Evolutionary conservation across 2,797 vertebrate genomes (phyloP).

Genomic region (Onychomys leucogaster): DNA sequence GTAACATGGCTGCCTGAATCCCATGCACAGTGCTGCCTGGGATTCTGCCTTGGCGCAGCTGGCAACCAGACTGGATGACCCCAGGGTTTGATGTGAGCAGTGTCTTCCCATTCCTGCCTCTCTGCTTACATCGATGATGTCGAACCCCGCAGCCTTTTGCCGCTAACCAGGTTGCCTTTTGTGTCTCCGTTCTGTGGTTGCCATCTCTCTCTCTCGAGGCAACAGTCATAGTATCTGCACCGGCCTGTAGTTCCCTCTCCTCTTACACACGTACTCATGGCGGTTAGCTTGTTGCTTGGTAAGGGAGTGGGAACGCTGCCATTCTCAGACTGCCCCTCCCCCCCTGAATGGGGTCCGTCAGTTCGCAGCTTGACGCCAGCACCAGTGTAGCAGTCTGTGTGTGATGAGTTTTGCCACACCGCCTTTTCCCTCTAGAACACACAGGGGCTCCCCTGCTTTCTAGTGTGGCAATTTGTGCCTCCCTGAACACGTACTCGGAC

Average conservation of each 20-base stretch:
- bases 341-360: neutral
- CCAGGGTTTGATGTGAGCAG: neutral
- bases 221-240: neutral
- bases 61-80: neutral
- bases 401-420: neutral
- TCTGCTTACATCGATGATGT: neutral
- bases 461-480: too few species aligned
- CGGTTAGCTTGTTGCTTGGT: neutral
- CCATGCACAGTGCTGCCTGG: neutral
- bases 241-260: neutral
- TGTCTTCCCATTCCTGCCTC: neutral
- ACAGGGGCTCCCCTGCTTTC: neutral
- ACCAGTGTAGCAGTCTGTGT: neutral
- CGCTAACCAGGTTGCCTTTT: neutral
- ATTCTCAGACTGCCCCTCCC: neutral
- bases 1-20: fast-evolving
- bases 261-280: neutral
- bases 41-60: neutral
- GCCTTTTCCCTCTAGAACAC: neutral
- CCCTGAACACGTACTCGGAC: neutral
- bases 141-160: neutral
- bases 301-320: neutral
- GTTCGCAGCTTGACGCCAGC: fast-evolving
- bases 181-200: neutral
- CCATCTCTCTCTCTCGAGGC: too few species aligned